Conservation (phyloP, 37 sponge, comb jelly and placozoan genomes). For the Geodia barretti region DNA sequence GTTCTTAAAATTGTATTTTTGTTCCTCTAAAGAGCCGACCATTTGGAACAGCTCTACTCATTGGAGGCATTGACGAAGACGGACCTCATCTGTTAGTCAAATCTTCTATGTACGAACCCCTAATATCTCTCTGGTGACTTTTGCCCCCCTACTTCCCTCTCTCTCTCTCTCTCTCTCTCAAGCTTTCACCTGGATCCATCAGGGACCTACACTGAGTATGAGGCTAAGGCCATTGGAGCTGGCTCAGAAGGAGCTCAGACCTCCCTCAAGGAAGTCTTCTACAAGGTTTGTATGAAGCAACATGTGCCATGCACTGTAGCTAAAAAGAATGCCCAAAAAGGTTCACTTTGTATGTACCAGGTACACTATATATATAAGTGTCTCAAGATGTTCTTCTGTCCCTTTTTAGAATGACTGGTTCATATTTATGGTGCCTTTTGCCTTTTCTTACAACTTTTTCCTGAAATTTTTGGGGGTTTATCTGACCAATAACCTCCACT, state of each 20-base stretch:
- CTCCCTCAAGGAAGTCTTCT: slow-evolving; percentile 89
- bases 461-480: too few species aligned
- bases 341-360: too few species aligned
- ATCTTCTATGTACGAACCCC: neutral
- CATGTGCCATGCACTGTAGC: neutral
- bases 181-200: slow-evolving; percentile 85
- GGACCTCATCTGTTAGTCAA: slow-evolving; percentile 81
- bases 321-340: too few species aligned
- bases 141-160: slow-evolving; percentile 1
- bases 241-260: slow-evolving; percentile 96
- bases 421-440: too few species aligned
- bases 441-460: too few species aligned
- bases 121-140: neutral
- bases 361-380: too few species aligned
- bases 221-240: slow-evolving; percentile 96
- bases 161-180: neutral
- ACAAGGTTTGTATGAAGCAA: slow-evolving; percentile 50
- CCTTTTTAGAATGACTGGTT: too few species aligned
- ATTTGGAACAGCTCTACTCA: slow-evolving; percentile 95
- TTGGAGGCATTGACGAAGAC: slow-evolving; percentile 93
- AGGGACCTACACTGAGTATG: slow-evolving; percentile 88
- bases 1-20: too few species aligned
- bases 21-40: slow-evolving; percentile 79
- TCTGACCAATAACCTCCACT: too few species aligned
- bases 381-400: too few species aligned